A percentile compares a stretch with the other conserved stretches of the same genome.
Conservation (phyloP, 92 coral and sea anemone genomes). For the Heliopora coerulea region DNA sequence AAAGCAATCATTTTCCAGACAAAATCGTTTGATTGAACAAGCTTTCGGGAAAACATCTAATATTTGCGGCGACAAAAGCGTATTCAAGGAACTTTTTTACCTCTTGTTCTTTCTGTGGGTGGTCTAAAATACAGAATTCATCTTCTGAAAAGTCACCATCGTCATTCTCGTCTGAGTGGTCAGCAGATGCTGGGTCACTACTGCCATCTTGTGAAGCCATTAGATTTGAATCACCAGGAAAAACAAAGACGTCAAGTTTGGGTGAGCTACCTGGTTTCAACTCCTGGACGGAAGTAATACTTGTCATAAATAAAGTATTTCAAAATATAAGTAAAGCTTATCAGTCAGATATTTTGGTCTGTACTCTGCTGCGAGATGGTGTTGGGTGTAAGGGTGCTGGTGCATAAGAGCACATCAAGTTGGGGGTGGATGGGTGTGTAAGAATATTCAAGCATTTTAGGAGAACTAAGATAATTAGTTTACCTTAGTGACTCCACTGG, state of each 20-base stretch:
- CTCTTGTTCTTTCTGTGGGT: constrained; percentile 92
- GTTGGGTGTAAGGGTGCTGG: no score
- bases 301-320: no score
- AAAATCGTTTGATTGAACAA: no score
- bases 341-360: no score
- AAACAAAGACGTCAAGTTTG: constrained; percentile 83
- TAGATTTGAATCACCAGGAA: constrained; percentile 76
- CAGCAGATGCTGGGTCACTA: constrained; percentile 37
- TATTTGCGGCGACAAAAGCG: no score
- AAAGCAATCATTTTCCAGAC: no score
- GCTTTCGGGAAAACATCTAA: no score
- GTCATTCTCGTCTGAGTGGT: constrained; percentile 57
- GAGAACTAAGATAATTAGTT: not conserved
- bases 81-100: constrained; percentile 18
- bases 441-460: not conserved
- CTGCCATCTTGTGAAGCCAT: constrained; percentile 46
- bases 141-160: constrained; percentile 73
- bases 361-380: no score
- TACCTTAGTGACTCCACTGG: constrained; percentile 6
- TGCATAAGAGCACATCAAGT: no score
- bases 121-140: constrained; percentile 92
- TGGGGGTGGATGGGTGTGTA: no score
- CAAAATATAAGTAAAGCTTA: no score
- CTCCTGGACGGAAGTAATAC: no score
- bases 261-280: constrained; percentile 58